These are phyloP conservation scores for Hapalemur alaotrensis DNA, from an alignment of 2,797 vertebrate genomes.

Conservation along the genomic window DNA sequence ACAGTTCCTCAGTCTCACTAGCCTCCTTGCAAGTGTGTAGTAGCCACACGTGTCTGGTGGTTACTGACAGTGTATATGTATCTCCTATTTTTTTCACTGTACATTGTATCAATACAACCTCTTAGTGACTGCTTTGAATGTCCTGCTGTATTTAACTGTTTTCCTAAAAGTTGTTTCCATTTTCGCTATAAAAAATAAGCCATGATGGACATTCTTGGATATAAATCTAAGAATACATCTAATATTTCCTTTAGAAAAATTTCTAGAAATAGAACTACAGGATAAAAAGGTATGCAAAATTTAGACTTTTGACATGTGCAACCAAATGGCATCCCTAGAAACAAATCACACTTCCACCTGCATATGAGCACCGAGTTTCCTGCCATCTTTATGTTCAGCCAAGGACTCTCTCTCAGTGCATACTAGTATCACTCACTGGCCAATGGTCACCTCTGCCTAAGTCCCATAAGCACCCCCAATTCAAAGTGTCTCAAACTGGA, in stretches of 20 bases:
- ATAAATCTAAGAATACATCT: neutral
- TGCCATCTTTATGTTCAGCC: neutral
- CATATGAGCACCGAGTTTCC: neutral
- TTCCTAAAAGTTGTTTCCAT: neutral
- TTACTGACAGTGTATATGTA: neutral
- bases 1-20: neutral
- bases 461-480: neutral
- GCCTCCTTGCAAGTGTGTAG: neutral
- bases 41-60: neutral
- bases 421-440: neutral
- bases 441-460: neutral
- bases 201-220: neutral
- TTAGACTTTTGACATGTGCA: neutral
- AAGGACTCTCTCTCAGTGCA: neutral
- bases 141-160: neutral
- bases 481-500: neutral
- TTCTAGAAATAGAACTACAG: neutral
- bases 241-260: neutral
- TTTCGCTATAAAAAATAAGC: neutral
- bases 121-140: neutral
- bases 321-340: neutral
- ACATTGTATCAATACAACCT: neutral
- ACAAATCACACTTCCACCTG: neutral
- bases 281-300: neutral
- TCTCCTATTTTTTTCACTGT: neutral